phyloP scores from a whole-genome alignment of 2,797 vertebrate genomes.

The Menidia menidia region DNA sequence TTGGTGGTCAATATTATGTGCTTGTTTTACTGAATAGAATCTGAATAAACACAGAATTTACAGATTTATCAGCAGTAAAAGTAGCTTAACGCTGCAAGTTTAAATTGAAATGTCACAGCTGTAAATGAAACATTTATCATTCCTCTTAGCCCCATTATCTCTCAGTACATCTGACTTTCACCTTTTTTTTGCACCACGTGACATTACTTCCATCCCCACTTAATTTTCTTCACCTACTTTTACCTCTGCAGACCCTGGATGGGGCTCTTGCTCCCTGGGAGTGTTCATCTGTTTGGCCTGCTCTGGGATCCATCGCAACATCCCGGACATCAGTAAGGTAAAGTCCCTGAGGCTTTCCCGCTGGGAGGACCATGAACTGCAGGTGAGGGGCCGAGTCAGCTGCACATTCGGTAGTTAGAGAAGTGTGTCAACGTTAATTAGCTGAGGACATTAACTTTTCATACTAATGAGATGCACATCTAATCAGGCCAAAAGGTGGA shows the following conservation, averaged over 20 bases:
- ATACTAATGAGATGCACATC: background rate
- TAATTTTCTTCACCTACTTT: background rate
- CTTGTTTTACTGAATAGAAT: background rate
- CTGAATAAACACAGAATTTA: background rate
- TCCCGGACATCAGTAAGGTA: conserved; percentile 90
- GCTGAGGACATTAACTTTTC: background rate
- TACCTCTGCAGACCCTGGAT: conserved; percentile 86
- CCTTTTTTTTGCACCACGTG: background rate
- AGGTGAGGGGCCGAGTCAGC: conserved; percentile 79
- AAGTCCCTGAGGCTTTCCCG: conserved; percentile 90
- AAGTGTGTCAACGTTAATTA: background rate
- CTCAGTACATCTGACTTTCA: background rate
- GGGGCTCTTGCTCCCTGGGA: conserved; percentile 93
- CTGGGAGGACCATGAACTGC: conserved; percentile 93
- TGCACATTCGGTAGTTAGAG: too few species aligned
- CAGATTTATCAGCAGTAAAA: too few species aligned
- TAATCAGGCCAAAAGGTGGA: background rate
- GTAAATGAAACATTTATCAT: too few species aligned
- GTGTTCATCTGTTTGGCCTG: conserved; percentile 94
- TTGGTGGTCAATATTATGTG: background rate
- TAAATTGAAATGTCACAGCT: background rate
- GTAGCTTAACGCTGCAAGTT: background rate
- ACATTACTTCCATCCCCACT: background rate
- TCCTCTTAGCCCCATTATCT: background rate
- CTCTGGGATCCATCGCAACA: conserved; percentile 93